Base-by-base conservation (phyloP, 2,113 vertebrate genomes). In the Pygoscelis antarcticus region DNA sequence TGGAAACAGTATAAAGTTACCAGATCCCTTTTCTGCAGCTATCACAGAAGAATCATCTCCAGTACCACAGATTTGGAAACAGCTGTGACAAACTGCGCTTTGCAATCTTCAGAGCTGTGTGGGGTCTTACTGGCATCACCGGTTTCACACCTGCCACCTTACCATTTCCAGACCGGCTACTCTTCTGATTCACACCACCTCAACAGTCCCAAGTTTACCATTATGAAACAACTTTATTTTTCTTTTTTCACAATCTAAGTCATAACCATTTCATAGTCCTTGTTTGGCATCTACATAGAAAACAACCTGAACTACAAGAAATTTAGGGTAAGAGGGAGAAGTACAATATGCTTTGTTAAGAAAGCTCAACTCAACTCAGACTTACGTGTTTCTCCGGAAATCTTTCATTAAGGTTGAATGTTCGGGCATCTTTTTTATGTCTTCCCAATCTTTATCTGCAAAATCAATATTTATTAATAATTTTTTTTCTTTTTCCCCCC, bases 341-440 rank as follows among this genome's bases (percentile, higher is more conserved):
- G 14, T 12, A 71, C 89, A 83, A 54, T 4, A 75, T 0, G 9
- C 15, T 58, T 75, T 62, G 61, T 85, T 44, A 58, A 55, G 71
- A 71, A 87, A 86, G 47, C 25, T 79, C 57, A 86, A 13, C 7
- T 69, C 49, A 38, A 78, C 42, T 46, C 76, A 91, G 89, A 99
- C 99, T 99, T 98, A 99, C 99, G 99, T 99, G 98, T 99, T 99
- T 98, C 99, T 99, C 95, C 99, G 99, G 96, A 99, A 99, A 98
- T 99, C 99, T 98, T 99, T 99, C 99, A 99, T 99, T 98, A 99
- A 98, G 12, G 99, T 99, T 87, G 99, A 99, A 98, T 99, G 99
- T 97, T 99, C 99, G 2, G 99, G 99, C 99, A 99, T 99, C 98
- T 99, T 99, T 99, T 99, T 99, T 95, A 99, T 99, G 98, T 99